Evolutionary conservation across 2,113 vertebrate species (phyloP), one percentile per base, ranked within the genome.

Genomic region (Aphyosemion australe): DNA sequence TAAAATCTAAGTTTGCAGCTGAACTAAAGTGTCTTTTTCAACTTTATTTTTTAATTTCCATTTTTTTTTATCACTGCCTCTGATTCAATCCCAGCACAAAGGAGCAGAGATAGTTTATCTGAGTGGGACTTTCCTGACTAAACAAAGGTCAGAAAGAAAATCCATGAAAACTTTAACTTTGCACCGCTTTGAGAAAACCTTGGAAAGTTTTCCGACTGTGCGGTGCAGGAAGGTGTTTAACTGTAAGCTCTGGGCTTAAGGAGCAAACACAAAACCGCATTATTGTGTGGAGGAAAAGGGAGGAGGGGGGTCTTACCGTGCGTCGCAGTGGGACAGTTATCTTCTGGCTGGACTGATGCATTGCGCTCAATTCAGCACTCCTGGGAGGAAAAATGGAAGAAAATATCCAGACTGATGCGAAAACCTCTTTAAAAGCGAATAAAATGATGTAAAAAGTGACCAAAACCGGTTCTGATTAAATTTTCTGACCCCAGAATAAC

Each of bases 301-400:
- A 5, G 12, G 16, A 46, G 72, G 20, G 43, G 52, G 60, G 54
- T 85, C 87, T 84, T 72, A 84, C 85, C 61, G 57, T 81, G 76
- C 50, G 64, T 34, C 48, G 76, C 59, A 76, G 59, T 34, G 74
- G 45, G 39, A 37, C 54, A 19, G 61, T 84, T 87, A 54, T 83
- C 73, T 69, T 50, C 54, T 61, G 61, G 60, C 72, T 69, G 80
- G 62, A 61, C 79, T 83, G 78, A 82, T 85, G 86, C 87, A 89
- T 86, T 72, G 77, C 76, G 71, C 54, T 61, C 71, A 74, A 58
- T 46, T 61, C 45, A 56, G 61, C 65, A 11, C 72, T 60, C 57
- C 73, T 69, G 51, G 13, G 9, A 41, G 52, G 26, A 70, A 9
- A 26, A 46, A 32, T 51, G 26, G 26, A 8, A 13, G 14, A 34